Percentiles rank a stretch among this genome's conserved stretches.
These are phyloP conservation scores for Lamellibrachia luymesi DNA, from an alignment of 1,140 invertebrate species.

Conservation along the genomic window DNA sequence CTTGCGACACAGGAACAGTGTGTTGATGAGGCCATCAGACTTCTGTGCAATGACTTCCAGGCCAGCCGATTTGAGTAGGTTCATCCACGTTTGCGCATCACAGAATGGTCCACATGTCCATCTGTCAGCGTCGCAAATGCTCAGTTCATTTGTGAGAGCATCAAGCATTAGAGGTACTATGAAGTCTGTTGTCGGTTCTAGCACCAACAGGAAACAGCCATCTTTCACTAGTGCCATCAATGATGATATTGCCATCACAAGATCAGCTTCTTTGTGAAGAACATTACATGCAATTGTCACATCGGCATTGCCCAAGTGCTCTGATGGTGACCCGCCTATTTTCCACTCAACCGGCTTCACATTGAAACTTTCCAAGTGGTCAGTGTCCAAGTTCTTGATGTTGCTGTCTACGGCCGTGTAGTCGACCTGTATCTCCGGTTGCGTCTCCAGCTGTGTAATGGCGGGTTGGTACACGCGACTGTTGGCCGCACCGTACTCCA, in stretches of 20 bases:
- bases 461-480: constrained; percentile 41
- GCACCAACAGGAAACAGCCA: constrained; percentile 74
- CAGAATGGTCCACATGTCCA: constrained; percentile 49
- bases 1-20: constrained; percentile 47
- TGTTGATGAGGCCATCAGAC: constrained; percentile 44
- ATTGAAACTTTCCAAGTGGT: constrained; percentile 34
- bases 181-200: constrained; percentile 67
- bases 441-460: constrained; percentile 44
- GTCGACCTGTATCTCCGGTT: constrained; percentile 54
- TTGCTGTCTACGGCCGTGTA: constrained; percentile 51
- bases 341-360: constrained; percentile 33
- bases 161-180: constrained; percentile 41
- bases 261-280: constrained; percentile 51
- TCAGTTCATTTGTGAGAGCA: not conserved
- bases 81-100: constrained; percentile 41
- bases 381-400: constrained; percentile 43
- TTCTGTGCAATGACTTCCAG: constrained; percentile 54
- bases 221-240: constrained; percentile 66
- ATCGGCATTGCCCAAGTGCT: constrained; percentile 39
- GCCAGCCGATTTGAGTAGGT: constrained; percentile 55
- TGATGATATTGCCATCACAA: constrained; percentile 46
- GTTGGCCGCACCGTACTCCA: constrained; percentile 64
- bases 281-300: constrained; percentile 51
- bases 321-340: constrained; percentile 37
- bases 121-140: constrained; percentile 20